Base-by-base conservation (phyloP, 2,113 vertebrate species). In the Emberiza fucata region DNA sequence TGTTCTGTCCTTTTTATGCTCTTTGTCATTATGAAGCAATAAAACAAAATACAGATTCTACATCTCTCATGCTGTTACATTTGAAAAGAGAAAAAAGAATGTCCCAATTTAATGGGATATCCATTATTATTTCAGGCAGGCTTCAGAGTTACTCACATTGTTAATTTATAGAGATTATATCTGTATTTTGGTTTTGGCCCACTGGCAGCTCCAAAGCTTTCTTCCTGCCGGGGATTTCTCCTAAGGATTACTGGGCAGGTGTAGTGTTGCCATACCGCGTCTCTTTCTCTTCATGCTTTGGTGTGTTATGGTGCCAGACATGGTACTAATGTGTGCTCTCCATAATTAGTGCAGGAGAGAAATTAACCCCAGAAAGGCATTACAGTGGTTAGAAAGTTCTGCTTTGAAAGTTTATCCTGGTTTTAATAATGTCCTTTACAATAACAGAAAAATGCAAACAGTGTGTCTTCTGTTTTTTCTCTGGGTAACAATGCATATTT, bases 281-380 rank as follows among this genome's bases (percentile, higher is more conserved):
- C 22, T 75, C 25, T 81, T 71, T 40, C 51, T 68, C 14, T 56
- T 71, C 35, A 5, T 25, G 6, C 28, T 88, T 57, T 68, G 33
- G 8, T 71, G 47, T n/a, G 25, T 47, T 68, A 14, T 0, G 3
- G 21, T 63, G 39, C 35, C 17, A 66, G 37, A n/a, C 11, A 9
- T 4, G 13, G 19, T 31, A 4, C 12, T 79, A n/a, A 45, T 1
- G 0, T 44, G 6, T 66, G 24, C 21, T 48, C 4, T 85, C 9
- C 14, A 5, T 79, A 44, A 37, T 66, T 33, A 31, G 39, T 25
- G 14, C 45, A 57, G 56, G n/a, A 87, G 24, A 25, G 3, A 88
- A 88, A 45, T 68, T 53, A 85, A 23, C 8, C 11, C 12, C 4
- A 75, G 47, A 73, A 68, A 39, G 63, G 17, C 11, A 12, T 82